Evolutionary conservation across 2,888 invertebrate genomes (phyloP), one percentile per base, ranked within the genome.

Genomic region (Stenurella melanura): DNA sequence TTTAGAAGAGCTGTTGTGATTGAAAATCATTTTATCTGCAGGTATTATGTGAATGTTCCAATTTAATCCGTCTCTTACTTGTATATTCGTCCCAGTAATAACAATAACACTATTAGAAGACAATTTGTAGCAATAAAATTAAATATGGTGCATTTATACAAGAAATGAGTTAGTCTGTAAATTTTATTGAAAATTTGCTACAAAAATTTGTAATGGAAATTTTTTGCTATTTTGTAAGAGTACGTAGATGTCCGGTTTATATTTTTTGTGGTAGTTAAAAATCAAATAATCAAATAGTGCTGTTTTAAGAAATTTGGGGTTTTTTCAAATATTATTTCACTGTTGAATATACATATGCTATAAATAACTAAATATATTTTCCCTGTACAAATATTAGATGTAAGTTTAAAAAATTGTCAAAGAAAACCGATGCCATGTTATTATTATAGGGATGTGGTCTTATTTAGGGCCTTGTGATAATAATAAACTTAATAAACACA

Each of bases 21-120:
- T 73, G 38, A 76, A 71, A 77, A 80, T 38, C 58, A 54, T 66
- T 61, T 74, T 77, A 72, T 75, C 73, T 76, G 66, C 80, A 80
- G 73, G 75, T 78, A 76, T 72, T 74, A 61, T 76, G 74, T 81
- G 75, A 77, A 77, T 82, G 81, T 83, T 82, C 80, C 82, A 81
- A 79, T 68, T 77, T 77, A 82, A 72, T 85, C 86, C 85, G 85
- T 85, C 85, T 83, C 76, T 80, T 70, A 79, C 73, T 76, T 79
- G 76, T 81, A 79, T 80, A 82, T 82, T 84, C 84, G 85, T 85
- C 84, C 84, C 78, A 82, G 77, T 77, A 73, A 77, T 80, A 82
- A 84, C 83, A 84, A 83, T 83, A 84, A 84, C 30, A 50, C 21
- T 67, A 38, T n/a, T 60, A 56, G 18, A 75, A 30, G 67, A 73